Evolutionary conservation across 2,888 invertebrate species (phyloP), one percentile per base, ranked within the genome.

Genomic region (Strigamia maritima): DNA sequence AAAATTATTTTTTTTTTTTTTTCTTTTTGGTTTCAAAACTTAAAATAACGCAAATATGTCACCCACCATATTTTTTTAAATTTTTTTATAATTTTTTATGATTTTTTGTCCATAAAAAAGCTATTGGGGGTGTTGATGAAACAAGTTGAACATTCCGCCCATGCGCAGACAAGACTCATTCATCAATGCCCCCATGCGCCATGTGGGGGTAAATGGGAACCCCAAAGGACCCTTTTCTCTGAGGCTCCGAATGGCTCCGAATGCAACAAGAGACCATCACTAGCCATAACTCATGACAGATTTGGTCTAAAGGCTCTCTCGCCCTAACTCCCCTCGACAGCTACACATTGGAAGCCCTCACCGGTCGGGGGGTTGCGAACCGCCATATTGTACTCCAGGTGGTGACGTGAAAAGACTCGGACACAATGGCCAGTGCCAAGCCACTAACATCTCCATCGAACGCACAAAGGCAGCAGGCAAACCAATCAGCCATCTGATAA

Each of bases 401-500:
- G 60, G 60, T 65, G 60, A 65, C 60, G 60, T 65, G 60, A 65
- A 65, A 24, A 65, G 60, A 65, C 22, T 22, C 24, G 60, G 60
- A 22, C 60, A 65, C 60, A 65, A 65, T 65, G 60, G 60, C 60
- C 60, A 65, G 60, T 65, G 60, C 60, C 60, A 65, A 65, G 60
- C 60, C 60, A 65, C 60, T 65, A 65, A 65, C 60, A 65, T 65
- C 60, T 65, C 60, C 60, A 65, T 65, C 60, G 1, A 24, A 65
- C 60, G 19, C 60, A 65, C 60, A 65, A 65, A 65, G 60, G 60
- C 60, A 65, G 60, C 60, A 24, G 24, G 60, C 60, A 24, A 65
- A 65, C 60, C 60, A 65, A 65, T 65, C 60, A 65, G 60, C 60
- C 60, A 65, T 65, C 60, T 65, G 60, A 65, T 65, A 65, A 65